phyloP scores from a whole-genome alignment of 2,888 invertebrate species.

The Chrysodeixis includens region DNA sequence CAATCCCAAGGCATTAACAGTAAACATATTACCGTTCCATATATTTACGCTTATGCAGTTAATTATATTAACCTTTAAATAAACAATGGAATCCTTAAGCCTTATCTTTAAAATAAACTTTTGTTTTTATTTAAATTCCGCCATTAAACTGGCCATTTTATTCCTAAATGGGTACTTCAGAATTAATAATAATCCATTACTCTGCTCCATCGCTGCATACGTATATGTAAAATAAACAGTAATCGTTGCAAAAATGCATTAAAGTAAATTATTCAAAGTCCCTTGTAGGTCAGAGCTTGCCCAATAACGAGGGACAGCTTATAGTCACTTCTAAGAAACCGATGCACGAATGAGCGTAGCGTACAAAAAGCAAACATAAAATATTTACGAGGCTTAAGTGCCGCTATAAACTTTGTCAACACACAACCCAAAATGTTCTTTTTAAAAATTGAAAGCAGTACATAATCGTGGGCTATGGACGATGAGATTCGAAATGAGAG shows the following conservation, averaged over 20 bases:
- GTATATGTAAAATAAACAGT: conserved; percentile 5
- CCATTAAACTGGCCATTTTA: conserved; percentile 8
- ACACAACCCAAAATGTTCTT: conserved; percentile 50
- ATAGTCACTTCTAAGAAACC: conserved; percentile 59
- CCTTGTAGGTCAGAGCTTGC: conserved; percentile 42
- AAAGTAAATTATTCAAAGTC: conserved; percentile 35
- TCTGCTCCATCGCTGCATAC: conserved; percentile 3
- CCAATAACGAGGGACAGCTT: conserved; percentile 32
- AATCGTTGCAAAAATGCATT: conserved; percentile 23
- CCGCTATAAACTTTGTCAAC: conserved; percentile 69
- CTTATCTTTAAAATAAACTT: conserved; percentile 15
- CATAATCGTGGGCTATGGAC: conserved; percentile 72
- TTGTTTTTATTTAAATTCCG: conserved; percentile 9
- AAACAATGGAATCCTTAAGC: conserved; percentile 6
- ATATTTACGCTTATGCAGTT: background rate
- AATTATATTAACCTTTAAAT: conserved; percentile 19
- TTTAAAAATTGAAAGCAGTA: conserved; percentile 50
- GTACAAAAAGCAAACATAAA: conserved; percentile 64
- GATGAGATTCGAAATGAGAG: conserved; percentile 72
- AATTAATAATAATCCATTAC: conserved; percentile 10
- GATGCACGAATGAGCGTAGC: conserved; percentile 47
- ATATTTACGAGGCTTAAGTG: conserved; percentile 66
- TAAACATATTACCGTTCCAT: background rate
- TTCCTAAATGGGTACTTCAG: conserved; percentile 8
- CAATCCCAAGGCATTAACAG: background rate